phyloP scores from a whole-genome alignment of 1,140 invertebrate species.

The Achatina immaculata region DNA sequence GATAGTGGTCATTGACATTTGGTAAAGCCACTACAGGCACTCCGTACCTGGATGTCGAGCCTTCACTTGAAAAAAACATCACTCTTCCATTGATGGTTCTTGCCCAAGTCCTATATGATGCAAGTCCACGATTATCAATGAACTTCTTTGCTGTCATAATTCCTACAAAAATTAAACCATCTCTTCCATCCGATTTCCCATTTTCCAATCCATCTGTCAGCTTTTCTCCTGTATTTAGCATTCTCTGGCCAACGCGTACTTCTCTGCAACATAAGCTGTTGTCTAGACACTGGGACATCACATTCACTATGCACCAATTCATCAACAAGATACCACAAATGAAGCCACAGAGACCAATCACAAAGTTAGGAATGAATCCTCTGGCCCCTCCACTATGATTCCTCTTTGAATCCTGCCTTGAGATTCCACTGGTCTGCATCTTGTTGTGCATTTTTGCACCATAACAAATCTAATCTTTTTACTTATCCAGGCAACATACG shows the following conservation, averaged over 20 bases:
- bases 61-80: conserved; percentile 88
- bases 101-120: conserved; percentile 94
- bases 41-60: conserved; percentile 59
- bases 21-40: conserved; percentile 82
- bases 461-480: neutral
- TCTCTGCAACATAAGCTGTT: conserved; percentile 42
- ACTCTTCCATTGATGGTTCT: conserved; percentile 87
- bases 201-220: neutral
- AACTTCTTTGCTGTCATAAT: conserved; percentile 97
- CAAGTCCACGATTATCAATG: conserved; percentile 85
- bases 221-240: neutral
- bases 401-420: neutral
- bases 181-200: neutral
- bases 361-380: neutral
- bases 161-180: conserved; percentile 79
- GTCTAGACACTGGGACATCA: conserved; percentile 39
- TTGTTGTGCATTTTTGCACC: conserved; percentile 23
- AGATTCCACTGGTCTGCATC: conserved; percentile 20
- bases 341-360: conserved; percentile 40
- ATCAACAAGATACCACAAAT: conserved; percentile 42
- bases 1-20: conserved; percentile 95
- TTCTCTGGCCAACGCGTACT: conserved; percentile 16
- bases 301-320: conserved; percentile 42
- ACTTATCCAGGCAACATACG: neutral
- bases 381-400: neutral